phyloP scores from a whole-genome alignment of 2,888 invertebrate species.

The Hydroisotoma schaefferi region DNA sequence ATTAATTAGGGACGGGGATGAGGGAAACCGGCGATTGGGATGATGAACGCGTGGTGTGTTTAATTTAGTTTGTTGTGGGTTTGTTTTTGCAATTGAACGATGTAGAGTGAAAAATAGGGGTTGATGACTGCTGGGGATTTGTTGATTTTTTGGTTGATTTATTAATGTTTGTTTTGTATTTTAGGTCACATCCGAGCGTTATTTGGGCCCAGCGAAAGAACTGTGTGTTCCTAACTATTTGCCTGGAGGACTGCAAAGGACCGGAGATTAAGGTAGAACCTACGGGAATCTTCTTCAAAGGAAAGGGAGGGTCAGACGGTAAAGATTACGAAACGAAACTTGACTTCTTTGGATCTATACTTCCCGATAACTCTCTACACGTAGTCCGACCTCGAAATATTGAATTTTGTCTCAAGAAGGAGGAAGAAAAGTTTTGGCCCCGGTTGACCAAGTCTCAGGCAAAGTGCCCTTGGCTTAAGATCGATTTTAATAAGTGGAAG shows the following conservation, averaged over 20 bases:
- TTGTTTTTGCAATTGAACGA: not conserved
- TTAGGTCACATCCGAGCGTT: conserved; percentile 63
- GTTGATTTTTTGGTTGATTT: too few species aligned
- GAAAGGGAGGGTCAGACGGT: conserved; percentile 76
- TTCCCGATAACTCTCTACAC: conserved; percentile 65
- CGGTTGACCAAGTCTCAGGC: conserved; percentile 77
- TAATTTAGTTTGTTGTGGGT: too few species aligned
- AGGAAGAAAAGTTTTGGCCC: conserved; percentile 78
- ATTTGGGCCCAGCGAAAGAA: conserved; percentile 90
- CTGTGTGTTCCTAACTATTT: conserved; percentile 80
- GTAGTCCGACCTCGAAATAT: conserved; percentile 56
- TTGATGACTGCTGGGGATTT: not conserved
- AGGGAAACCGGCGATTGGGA: too few species aligned
- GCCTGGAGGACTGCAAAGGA: conserved; percentile 82
- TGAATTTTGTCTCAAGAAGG: conserved; percentile 58
- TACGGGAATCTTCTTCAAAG: conserved; percentile 71
- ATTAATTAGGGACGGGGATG: too few species aligned
- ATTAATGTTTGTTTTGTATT: too few species aligned
- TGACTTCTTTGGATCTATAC: conserved; percentile 75
- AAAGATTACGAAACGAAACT: conserved; percentile 84
- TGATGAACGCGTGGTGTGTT: too few species aligned
- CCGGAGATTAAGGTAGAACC: conserved; percentile 70
- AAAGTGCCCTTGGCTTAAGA: conserved; percentile 93
- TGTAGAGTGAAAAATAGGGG: not conserved
- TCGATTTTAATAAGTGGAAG: conserved; percentile 96